Conservation (phyloP, 1,140 invertebrate species). For the Stegodyphus mimosarum region DNA sequence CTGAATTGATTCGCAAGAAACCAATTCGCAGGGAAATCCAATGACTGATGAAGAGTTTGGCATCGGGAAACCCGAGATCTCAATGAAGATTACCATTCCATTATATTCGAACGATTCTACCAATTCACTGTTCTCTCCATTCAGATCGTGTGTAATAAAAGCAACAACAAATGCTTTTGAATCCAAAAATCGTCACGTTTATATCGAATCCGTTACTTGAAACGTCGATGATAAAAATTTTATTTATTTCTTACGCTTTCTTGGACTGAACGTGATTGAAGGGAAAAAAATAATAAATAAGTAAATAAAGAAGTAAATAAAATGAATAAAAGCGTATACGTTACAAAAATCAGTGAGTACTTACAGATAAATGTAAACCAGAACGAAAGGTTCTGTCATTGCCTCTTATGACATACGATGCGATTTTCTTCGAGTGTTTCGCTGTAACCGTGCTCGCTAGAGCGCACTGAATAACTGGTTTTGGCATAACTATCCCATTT, state of each 20-base stretch:
- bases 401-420: conserved; percentile 58
- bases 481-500: conserved; percentile 59
- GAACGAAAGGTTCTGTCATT: conserved; percentile 54
- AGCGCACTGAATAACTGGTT: conserved; percentile 52
- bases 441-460: conserved; percentile 17
- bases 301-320: conserved; percentile 1
- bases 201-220: conserved; percentile 36
- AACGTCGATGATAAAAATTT: conserved; percentile 1
- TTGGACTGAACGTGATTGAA: conserved; percentile 22
- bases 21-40: neutral
- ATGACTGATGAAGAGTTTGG: neutral
- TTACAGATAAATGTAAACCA: conserved; percentile 54
- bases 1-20: too few species aligned
- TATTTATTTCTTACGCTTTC: neutral
- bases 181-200: conserved; percentile 6
- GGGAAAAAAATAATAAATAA: too few species aligned
- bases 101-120: neutral
- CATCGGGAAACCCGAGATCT: neutral
- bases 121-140: neutral
- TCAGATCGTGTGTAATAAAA: neutral
- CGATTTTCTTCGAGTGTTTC: conserved; percentile 44
- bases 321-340: conserved; percentile 8
- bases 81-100: neutral
- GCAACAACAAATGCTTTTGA: neutral
- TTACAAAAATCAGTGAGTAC: conserved; percentile 47